These are phyloP conservation scores for Smittia sp. DNA, from an alignment of 2,888 invertebrate genomes.

Conservation along the genomic window DNA sequence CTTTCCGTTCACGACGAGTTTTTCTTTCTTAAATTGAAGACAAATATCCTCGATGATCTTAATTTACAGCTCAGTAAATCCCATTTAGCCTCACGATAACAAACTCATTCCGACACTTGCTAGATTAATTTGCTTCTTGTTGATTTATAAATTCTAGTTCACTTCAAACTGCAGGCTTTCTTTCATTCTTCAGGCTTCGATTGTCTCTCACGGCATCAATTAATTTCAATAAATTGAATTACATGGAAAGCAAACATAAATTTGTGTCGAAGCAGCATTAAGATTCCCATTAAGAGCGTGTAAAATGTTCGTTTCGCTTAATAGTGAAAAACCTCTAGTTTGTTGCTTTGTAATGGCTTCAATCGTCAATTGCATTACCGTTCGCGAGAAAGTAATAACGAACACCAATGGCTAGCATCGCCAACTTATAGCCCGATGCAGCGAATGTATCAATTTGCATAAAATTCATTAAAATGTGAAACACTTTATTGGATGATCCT, in stretches of 20 bases:
- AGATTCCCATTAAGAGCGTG: constrained; percentile 28
- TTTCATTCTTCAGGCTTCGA: neutral
- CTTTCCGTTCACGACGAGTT: no score
- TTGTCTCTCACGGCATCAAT: constrained; percentile 24
- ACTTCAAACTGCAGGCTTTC: no score
- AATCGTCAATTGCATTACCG: neutral
- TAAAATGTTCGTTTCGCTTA: constrained; percentile 23
- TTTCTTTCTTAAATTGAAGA: no score
- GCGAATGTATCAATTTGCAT: constrained; percentile 35
- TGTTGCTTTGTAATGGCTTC: neutral
- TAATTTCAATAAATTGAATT: constrained; percentile 29
- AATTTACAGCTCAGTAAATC: neutral
- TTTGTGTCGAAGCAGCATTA: constrained; percentile 6
- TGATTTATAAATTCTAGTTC: constrained; percentile 15
- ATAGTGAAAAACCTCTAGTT: neutral
- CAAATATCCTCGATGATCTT: no score
- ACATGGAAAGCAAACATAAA: constrained; percentile 30
- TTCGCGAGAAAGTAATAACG: neutral
- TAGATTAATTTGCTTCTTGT: neutral
- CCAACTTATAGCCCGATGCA: neutral
- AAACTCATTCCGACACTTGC: no score
- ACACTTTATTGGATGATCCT: constrained; percentile 37
- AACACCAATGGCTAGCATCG: neutral
- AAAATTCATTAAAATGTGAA: constrained; percentile 38
- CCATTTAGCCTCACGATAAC: constrained; percentile 10